Evolutionary conservation across 2,113 vertebrate species (phyloP), one percentile per base, ranked within the genome.

Genomic region (Connochaetes taurinus): DNA sequence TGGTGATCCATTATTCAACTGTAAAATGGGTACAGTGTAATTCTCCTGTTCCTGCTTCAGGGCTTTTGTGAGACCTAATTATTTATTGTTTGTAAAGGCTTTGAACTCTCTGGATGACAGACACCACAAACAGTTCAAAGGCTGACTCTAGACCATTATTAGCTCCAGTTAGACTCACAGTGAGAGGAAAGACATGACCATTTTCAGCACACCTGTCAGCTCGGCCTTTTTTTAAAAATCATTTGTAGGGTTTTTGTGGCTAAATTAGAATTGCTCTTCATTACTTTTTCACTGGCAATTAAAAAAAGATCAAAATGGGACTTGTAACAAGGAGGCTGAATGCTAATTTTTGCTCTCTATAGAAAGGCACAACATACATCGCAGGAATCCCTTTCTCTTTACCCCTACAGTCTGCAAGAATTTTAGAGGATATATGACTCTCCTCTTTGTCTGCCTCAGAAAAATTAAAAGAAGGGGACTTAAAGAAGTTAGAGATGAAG

Each of bases 261-360:
- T 98, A 94, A 97, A 97, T 97, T 97, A 94, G 67, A 97, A 96
- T 95, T 93, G 78, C 60, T 97, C n/a, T 97, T 97, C 97, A 97
- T 97, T 98, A 97, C 86, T 92, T 97, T 94, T 98, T 94, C 82
- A 95, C 78, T 92, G 52, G 85, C 89, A 98, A 97, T 98, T 98
- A 57, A 95, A 97, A 98, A 98, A 97, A 96, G 96, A 97, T 97
- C 96, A 98, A 98, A 98, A 98, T 97, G 94, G 40, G 29, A 92
- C 96, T 95, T 92, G 62, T 95, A 98, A 94, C 40, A 94, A 90
- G 95, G 74, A 91, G 60, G 80, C 62, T 60, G 58, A 98, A 97
- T 97, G 89, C 87, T 97, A 96, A 97, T 97, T 98, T 97, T 91
- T 96, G n/a, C 67, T 93, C 67, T 94, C 95, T 96, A 52, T 76